phyloP scores from a whole-genome alignment of 2,797 vertebrate species.

The Tenualosa thibaudeaui region DNA sequence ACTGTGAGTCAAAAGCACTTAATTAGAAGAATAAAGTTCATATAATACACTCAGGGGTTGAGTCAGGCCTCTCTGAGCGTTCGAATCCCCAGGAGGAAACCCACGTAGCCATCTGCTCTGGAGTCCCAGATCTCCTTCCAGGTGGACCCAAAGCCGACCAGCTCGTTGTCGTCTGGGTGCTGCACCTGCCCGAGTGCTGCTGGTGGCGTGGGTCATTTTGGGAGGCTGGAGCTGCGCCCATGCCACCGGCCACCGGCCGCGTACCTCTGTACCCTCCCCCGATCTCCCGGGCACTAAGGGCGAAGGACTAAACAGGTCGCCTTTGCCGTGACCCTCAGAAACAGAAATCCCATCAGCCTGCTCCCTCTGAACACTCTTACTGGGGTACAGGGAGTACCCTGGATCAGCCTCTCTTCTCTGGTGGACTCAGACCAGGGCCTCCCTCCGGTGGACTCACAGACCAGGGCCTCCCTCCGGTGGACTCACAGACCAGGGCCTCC shows the following conservation, averaged over 20 bases:
- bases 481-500: too few relatives aligned
- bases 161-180: not conserved
- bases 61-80: too few relatives aligned
- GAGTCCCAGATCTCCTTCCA: constrained; percentile 32
- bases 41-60: too few relatives aligned
- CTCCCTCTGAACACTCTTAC: not conserved
- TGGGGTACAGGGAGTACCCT: constrained; percentile 32
- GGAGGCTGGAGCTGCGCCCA: not conserved
- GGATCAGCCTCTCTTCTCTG: not conserved
- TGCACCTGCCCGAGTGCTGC: too few relatives aligned
- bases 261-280: too few relatives aligned
- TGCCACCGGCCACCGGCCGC: not conserved
- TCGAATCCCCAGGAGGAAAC: not conserved
- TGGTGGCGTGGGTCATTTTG: constrained; percentile 8
- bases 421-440: too few relatives aligned
- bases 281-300: too few relatives aligned
- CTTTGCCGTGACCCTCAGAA: constrained; percentile 15
- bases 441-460: too few relatives aligned
- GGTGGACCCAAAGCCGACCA: constrained; percentile 39
- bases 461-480: too few relatives aligned
- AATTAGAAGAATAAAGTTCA: too few relatives aligned
- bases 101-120: constrained; percentile 32
- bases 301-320: not conserved
- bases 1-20: too few relatives aligned
- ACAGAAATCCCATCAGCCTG: not conserved